These are phyloP conservation scores for Artemisiospiza belli DNA, from an alignment of 2,113 vertebrate genomes.

Conservation along the genomic window DNA sequence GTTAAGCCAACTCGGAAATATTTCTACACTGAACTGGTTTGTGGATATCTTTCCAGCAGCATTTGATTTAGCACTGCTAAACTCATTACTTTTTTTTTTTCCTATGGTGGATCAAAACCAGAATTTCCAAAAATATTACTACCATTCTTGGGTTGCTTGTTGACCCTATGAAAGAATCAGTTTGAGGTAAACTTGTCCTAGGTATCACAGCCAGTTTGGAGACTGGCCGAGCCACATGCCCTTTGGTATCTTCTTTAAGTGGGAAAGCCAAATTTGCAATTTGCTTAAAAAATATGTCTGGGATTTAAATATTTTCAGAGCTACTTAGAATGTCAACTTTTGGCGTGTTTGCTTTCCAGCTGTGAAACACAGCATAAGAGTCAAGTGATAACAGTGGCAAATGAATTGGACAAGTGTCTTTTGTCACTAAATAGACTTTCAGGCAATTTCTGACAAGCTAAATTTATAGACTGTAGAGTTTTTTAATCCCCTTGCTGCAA, in stretches of 20 bases:
- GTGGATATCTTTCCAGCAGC: conserved; percentile 67
- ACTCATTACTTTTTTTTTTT: conserved; percentile 71
- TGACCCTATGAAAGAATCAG: conserved; percentile 49
- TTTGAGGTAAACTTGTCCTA: conserved; percentile 47
- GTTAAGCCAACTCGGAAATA: conserved; percentile 75
- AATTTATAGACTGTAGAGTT: neutral
- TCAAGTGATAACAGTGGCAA: conserved; percentile 51
- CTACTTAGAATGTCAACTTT: conserved; percentile 60
- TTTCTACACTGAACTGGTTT: conserved; percentile 74
- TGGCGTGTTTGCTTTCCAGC: conserved; percentile 61
- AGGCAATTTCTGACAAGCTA: conserved; percentile 19
- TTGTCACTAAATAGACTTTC: conserved; percentile 15
- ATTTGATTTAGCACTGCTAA: conserved; percentile 75
- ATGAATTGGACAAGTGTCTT: conserved; percentile 41
- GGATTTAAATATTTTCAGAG: conserved; percentile 63
- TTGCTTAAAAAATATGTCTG: conserved; percentile 64
- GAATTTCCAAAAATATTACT: conserved; percentile 67
- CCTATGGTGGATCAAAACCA: conserved; percentile 63
- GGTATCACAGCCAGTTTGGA: conserved; percentile 54
- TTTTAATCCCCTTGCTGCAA: neutral
- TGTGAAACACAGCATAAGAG: conserved; percentile 41
- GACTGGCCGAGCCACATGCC: conserved; percentile 46
- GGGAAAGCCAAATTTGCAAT: conserved; percentile 53
- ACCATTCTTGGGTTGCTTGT: conserved; percentile 58
- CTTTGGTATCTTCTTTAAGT: conserved; percentile 56